Conservation (phyloP, 1,140 invertebrate species). For the Hirudo medicinalis region DNA sequence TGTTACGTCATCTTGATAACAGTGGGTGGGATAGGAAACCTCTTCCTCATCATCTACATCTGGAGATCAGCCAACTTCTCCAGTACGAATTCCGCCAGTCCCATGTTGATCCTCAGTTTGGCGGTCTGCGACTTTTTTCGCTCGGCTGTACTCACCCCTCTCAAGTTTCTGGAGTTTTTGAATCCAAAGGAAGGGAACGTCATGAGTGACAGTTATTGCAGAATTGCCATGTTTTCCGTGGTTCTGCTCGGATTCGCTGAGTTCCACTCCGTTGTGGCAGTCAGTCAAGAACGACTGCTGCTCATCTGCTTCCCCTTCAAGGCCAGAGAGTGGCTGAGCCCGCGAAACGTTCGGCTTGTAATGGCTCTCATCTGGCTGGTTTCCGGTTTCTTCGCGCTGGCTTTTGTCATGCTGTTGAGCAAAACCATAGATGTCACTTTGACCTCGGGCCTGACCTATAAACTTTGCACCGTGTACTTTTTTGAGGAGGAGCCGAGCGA, state of each 20-base stretch:
- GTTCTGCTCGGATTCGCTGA: constrained; percentile 12
- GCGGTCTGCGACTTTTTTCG: constrained; percentile 16
- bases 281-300: constrained; percentile 20
- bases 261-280: constrained; percentile 21
- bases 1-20: background rate
- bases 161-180: constrained; percentile 4
- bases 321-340: constrained; percentile 3
- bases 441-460: background rate
- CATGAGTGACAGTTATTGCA: background rate
- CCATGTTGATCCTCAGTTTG: constrained; percentile 13
- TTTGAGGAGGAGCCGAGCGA: background rate
- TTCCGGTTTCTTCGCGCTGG: constrained; percentile 7
- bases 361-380: constrained; percentile 14
- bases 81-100: background rate
- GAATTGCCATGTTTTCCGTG: background rate
- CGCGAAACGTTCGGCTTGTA: background rate
- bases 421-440: background rate
- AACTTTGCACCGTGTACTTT: background rate
- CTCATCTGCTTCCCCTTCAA: constrained; percentile 21
- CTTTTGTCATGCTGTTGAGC: constrained; percentile 4
- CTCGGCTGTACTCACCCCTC: background rate
- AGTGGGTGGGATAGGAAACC: background rate
- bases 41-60: constrained; percentile 7
- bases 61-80: background rate
- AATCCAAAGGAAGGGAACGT: background rate